phyloP scores from a whole-genome alignment of 2,113 vertebrate genomes.

The Puntigrus tetrazona region DNA sequence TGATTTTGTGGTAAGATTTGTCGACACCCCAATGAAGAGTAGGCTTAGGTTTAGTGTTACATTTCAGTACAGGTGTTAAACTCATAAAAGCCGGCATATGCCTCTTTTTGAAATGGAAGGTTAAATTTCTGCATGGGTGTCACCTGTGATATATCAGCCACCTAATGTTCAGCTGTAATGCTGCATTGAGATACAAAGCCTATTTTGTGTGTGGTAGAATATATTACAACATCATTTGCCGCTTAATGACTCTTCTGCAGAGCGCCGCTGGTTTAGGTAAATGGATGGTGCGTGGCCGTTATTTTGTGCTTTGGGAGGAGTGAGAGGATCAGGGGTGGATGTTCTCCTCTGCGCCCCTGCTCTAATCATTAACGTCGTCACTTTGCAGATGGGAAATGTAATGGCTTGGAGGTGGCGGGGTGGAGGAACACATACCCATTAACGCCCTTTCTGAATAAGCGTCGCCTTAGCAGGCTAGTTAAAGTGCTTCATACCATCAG shows the following conservation, averaged over 20 bases:
- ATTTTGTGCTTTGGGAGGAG: slow-evolving; percentile 54
- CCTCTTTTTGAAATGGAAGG: slow-evolving; percentile 8
- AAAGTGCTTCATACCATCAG: slow-evolving; percentile 46
- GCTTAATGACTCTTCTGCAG: slow-evolving; percentile 58
- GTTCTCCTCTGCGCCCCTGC: slow-evolving; percentile 49
- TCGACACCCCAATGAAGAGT: too few species aligned
- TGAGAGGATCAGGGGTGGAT: slow-evolving; percentile 44
- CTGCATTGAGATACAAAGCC: slow-evolving; percentile 27
- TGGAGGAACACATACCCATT: slow-evolving; percentile 51
- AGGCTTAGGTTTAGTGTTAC: too few species aligned
- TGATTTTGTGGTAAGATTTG: too few species aligned
- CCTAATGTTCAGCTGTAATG: slow-evolving; percentile 14
- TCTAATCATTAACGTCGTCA: slow-evolving; percentile 58
- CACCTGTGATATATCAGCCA: slow-evolving; percentile 30
- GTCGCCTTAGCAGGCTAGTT: slow-evolving; percentile 34
- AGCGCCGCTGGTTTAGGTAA: slow-evolving; percentile 54
- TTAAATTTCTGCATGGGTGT: not conserved
- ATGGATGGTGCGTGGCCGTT: slow-evolving; percentile 53
- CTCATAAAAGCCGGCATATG: not conserved
- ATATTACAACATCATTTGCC: slow-evolving; percentile 49
- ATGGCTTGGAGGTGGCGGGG: slow-evolving; percentile 49
- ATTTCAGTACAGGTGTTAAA: not conserved
- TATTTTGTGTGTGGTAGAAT: slow-evolving; percentile 18
- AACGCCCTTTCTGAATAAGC: slow-evolving; percentile 58
- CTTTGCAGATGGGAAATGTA: slow-evolving; percentile 56